Evolutionary conservation across 2,797 vertebrate species (phyloP).

Genomic region (Cygnus olor): DNA sequence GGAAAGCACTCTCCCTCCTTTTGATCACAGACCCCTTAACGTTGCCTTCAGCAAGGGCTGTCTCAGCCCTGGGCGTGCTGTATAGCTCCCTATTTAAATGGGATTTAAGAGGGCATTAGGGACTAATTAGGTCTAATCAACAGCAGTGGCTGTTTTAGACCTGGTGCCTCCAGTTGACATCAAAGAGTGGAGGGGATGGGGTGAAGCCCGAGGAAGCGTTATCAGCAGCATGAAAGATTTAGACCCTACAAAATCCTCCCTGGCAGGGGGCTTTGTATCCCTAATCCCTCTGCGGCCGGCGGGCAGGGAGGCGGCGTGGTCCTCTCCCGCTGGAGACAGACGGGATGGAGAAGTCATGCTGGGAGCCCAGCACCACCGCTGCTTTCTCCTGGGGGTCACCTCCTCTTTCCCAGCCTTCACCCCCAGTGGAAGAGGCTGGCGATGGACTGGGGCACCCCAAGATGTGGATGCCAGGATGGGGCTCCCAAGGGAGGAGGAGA

Average conservation of each 20-base stretch:
- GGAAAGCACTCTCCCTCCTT: neutral
- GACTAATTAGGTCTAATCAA: constrained; percentile 74
- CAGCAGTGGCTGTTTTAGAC: constrained; percentile 47
- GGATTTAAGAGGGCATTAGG: constrained; percentile 63
- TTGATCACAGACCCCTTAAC: neutral
- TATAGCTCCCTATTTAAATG: constrained; percentile 64
- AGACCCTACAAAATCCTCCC: constrained; percentile 24
- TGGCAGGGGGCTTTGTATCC: neutral
- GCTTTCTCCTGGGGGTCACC: neutral
- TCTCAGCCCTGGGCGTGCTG: neutral
- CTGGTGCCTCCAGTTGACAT: constrained; percentile 56
- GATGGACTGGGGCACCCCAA: neutral
- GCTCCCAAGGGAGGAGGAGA: neutral
- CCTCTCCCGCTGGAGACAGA: neutral
- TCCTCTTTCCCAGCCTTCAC: neutral
- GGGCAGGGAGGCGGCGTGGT: neutral
- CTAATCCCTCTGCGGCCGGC: constrained; percentile 28
- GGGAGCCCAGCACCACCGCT: neutral
- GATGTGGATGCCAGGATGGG: rapidly evolving
- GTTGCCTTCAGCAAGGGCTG: constrained; percentile 25
- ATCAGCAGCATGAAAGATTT: constrained; percentile 43
- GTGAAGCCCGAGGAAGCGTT: neutral
- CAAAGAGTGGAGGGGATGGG: constrained; percentile 47
- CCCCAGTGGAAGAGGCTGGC: rapidly evolving
- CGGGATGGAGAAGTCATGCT: neutral